Conservation (phyloP, 2,888 invertebrate genomes). For the Hipparchia sbordonii region DNA sequence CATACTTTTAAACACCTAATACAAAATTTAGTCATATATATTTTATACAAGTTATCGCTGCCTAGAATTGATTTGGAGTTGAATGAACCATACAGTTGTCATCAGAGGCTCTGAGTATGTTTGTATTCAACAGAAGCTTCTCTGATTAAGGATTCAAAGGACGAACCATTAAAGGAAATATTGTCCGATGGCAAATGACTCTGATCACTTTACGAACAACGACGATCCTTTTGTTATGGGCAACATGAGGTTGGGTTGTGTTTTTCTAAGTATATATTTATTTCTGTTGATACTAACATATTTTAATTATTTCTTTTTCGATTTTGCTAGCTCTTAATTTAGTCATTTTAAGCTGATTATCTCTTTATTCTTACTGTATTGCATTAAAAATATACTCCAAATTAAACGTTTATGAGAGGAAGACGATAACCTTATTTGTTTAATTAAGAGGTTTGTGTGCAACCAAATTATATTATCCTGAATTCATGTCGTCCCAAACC, state of each 20-base stretch:
- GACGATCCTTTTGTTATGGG: constrained; percentile 28
- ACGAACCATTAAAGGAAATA: constrained; percentile 79
- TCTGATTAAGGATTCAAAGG: constrained; percentile 79
- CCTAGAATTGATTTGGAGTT: constrained; percentile 49
- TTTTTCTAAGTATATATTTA: not conserved
- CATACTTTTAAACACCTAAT: not conserved
- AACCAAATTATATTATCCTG: no score
- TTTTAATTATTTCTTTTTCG: no score
- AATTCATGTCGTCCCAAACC: no score
- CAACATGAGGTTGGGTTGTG: constrained; percentile 5
- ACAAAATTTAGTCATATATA: not conserved
- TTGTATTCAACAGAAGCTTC: constrained; percentile 75
- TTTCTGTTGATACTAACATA: no score
- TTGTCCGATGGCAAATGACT: constrained; percentile 58
- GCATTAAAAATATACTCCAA: no score
- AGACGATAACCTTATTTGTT: no score
- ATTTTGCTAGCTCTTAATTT: no score
- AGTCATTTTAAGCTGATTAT: no score
- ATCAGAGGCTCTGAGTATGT: constrained; percentile 56
- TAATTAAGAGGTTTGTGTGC: no score
- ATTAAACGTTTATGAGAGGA: no score
- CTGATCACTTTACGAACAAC: constrained; percentile 47
- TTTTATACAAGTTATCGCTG: not conserved
- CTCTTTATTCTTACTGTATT: no score
- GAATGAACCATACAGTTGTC: constrained; percentile 71